These are phyloP conservation scores for Micoletzkya japonica DNA, from an alignment of 2,888 invertebrate genomes.

Conservation along the genomic window DNA sequence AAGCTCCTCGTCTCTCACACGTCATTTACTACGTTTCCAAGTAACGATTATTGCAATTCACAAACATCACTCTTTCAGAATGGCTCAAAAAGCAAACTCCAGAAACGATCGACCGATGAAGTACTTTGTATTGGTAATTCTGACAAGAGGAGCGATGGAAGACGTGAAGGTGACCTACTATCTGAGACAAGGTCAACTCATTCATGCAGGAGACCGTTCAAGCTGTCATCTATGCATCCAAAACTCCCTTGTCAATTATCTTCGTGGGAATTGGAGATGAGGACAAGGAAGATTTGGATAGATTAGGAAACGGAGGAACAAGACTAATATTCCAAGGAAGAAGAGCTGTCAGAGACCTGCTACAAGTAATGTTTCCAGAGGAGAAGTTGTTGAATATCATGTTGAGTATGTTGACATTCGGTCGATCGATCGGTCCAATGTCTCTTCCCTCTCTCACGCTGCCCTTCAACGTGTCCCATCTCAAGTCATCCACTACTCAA, in stretches of 20 bases:
- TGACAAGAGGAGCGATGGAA: slow-evolving; percentile 47
- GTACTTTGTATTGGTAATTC: slow-evolving; percentile 43
- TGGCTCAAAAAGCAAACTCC: background rate
- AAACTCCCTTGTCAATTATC: slow-evolving; percentile 46
- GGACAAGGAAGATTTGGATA: slow-evolving; percentile 38
- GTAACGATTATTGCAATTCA: slow-evolving; percentile 10
- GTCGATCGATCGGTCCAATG: too few species aligned
- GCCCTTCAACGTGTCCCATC: background rate
- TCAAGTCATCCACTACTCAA: too few species aligned
- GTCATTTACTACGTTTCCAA: slow-evolving; percentile 22
- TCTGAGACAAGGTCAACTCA: background rate
- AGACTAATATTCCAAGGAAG: slow-evolving; percentile 44
- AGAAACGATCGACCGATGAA: background rate
- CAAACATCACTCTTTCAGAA: background rate
- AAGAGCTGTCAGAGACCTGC: slow-evolving; percentile 43
- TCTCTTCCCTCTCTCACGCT: background rate
- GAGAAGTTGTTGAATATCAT: background rate
- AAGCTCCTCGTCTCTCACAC: slow-evolving; percentile 13
- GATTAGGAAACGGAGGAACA: slow-evolving; percentile 48
- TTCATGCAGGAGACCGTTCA: slow-evolving; percentile 28
- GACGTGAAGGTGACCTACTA: slow-evolving; percentile 42
- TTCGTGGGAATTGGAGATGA: slow-evolving; percentile 48
- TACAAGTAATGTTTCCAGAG: slow-evolving; percentile 36
- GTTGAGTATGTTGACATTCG: background rate
- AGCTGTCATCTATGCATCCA: slow-evolving; percentile 47